Evolutionary conservation across 1,140 invertebrate species (phyloP), one percentile per base, ranked within the genome.

Genomic region (Phenacoccus solenopsis): DNA sequence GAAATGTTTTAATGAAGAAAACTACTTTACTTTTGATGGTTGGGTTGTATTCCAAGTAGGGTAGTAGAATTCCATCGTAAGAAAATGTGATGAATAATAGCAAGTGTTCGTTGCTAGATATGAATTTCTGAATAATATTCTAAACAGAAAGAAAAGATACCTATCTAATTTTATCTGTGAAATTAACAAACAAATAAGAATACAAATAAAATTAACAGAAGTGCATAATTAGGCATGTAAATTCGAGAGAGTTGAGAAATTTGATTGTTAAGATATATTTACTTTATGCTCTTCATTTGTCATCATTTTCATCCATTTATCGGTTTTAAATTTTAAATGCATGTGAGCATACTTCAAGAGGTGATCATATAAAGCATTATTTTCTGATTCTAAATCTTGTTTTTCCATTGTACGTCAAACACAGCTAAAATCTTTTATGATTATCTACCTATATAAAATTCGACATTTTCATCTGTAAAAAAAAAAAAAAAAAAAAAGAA

Each of bases 221-320:
- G n/a, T n/a, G n/a, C n/a, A n/a, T n/a, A n/a, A n/a, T n/a, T n/a
- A n/a, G n/a, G n/a, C n/a, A n/a, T n/a, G n/a, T n/a, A n/a, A n/a
- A n/a, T n/a, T n/a, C n/a, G n/a, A n/a, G n/a, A n/a, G n/a, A n/a
- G n/a, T n/a, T n/a, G n/a, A n/a, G n/a, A n/a, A n/a, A n/a, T n/a
- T n/a, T n/a, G 38, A 9, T 4, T 49, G 20, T 49, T 9, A 5
- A n/a, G n/a, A n/a, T n/a, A n/a, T n/a, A 49, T 2, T n/a, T 64
- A 64, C 59, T 20, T 64, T 64, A 24, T 64, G 20, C 12, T 64
- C 25, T 64, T 64, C 59, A 64, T 64, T 64, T 5, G 59, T 10
- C 25, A 64, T 24, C 59, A 64, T 64, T 64, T 64, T 64, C 12
- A 24, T 24, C 59, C 59, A 64, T 27, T 64, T 64, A 64, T 64